These are phyloP conservation scores for Tupaia tana DNA, from an alignment of 2,113 vertebrate species.

Conservation along the genomic window DNA sequence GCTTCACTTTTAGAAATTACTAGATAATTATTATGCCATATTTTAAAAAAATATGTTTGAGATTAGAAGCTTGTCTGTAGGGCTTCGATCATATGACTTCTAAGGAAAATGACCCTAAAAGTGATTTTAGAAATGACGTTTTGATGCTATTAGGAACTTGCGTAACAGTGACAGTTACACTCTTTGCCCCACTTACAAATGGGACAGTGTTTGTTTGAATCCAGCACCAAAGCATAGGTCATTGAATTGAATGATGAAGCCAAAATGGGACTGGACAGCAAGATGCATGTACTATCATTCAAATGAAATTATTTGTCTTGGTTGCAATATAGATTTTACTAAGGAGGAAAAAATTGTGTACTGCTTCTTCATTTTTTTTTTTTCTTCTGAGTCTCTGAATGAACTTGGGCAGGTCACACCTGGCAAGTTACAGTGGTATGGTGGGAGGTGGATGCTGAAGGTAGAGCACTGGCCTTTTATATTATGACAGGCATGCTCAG, in stretches of 20 bases:
- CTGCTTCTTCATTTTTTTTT: neutral
- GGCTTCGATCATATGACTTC: neutral
- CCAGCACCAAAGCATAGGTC: neutral
- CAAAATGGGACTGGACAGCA: neutral
- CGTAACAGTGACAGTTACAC: neutral
- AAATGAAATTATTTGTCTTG: neutral
- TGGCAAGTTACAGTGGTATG: neutral
- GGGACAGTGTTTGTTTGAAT: neutral
- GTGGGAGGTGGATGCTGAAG: accelerated
- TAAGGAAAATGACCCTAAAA: neutral
- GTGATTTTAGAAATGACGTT: neutral
- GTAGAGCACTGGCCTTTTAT: neutral
- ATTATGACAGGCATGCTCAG: neutral
- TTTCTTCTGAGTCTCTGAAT: neutral
- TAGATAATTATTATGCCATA: neutral
- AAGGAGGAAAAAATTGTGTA: neutral
- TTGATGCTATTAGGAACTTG: neutral
- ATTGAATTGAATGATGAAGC: neutral
- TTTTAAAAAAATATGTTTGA: slow-evolving; percentile 1
- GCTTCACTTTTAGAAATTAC: neutral
- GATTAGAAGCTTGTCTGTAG: neutral
- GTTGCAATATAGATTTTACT: neutral
- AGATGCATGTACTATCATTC: neutral
- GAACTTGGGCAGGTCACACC: neutral
- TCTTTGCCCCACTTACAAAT: neutral